Percentiles rank a stretch among this genome's conserved stretches.
phyloP scores from a whole-genome alignment of 2,888 invertebrate genomes.

The Synanthedon tipuliformis region DNA sequence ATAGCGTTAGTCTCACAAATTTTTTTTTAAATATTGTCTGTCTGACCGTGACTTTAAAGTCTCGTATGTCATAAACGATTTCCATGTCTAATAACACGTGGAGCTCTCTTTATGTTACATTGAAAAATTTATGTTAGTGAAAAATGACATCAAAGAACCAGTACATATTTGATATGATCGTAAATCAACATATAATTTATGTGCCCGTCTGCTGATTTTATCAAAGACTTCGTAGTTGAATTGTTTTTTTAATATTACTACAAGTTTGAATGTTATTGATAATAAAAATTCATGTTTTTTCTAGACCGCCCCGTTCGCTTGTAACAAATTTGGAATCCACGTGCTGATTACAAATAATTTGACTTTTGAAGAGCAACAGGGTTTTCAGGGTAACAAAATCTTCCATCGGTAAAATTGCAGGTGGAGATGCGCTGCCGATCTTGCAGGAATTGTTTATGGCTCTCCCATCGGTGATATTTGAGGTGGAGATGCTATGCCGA shows the following conservation, averaged over 20 bases:
- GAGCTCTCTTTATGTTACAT: slow-evolving; percentile 39
- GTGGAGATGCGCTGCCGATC: no score
- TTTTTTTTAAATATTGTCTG: not conserved
- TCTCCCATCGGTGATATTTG: no score
- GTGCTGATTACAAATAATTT: no score
- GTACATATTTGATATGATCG: slow-evolving; percentile 22
- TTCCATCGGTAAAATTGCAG: no score
- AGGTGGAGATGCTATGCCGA: no score
- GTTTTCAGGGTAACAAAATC: no score
- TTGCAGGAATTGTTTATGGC: no score
- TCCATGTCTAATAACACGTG: slow-evolving; percentile 45
- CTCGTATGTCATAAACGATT: slow-evolving; percentile 34
- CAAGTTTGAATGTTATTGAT: not conserved
- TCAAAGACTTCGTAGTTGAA: slow-evolving; percentile 6
- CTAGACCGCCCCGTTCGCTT: no score
- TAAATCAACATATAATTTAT: slow-evolving; percentile 26
- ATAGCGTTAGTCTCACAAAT: no score
- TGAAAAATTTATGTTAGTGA: slow-evolving; percentile 51
- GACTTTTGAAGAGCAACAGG: no score
- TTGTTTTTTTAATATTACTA: not conserved
- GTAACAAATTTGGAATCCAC: no score
- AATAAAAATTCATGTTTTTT: not conserved
- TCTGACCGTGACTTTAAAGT: not conserved
- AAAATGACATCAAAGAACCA: slow-evolving; percentile 58
- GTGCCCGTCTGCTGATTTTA: slow-evolving; percentile 7